Conservation (phyloP, 2,888 invertebrate species). For the Myopa tessellatipennis region DNA sequence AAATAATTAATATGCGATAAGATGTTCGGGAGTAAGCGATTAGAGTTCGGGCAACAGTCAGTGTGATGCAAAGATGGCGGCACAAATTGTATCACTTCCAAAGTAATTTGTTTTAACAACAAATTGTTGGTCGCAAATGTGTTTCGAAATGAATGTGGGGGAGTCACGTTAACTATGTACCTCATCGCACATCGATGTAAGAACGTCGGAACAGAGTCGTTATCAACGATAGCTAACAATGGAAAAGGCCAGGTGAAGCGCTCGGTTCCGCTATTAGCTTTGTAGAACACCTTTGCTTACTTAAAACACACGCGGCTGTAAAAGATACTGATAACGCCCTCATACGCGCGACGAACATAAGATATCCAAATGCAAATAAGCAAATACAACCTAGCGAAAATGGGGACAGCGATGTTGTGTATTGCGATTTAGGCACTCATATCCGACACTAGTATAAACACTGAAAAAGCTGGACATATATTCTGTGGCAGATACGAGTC, state of each 20-base stretch:
- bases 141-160: conserved; percentile 24
- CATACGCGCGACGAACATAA: conserved; percentile 28
- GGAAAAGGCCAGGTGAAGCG: conserved; percentile 19
- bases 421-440: not conserved
- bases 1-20: conserved; percentile 40
- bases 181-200: not conserved
- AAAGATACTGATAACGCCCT: conserved; percentile 42
- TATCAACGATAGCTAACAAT: conserved; percentile 46
- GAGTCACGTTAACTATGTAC: conserved; percentile 13
- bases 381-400: conserved; percentile 10
- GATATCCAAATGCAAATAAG: conserved; percentile 28
- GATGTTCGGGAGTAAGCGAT: not conserved
- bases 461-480: conserved; percentile 24
- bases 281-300: conserved; percentile 46
- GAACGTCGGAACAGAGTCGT: conserved; percentile 37
- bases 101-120: conserved; percentile 60
- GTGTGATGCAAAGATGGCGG: not conserved
- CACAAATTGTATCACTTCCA: conserved; percentile 30
- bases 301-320: conserved; percentile 34
- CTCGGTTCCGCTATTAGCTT: conserved; percentile 21
- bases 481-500: not conserved
- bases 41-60: conserved; percentile 10
- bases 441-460: conserved; percentile 27
- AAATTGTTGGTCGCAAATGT: conserved; percentile 2
- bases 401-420: conserved; percentile 14